phyloP scores from a whole-genome alignment of 2,888 invertebrate genomes.

The Seira musarum region DNA sequence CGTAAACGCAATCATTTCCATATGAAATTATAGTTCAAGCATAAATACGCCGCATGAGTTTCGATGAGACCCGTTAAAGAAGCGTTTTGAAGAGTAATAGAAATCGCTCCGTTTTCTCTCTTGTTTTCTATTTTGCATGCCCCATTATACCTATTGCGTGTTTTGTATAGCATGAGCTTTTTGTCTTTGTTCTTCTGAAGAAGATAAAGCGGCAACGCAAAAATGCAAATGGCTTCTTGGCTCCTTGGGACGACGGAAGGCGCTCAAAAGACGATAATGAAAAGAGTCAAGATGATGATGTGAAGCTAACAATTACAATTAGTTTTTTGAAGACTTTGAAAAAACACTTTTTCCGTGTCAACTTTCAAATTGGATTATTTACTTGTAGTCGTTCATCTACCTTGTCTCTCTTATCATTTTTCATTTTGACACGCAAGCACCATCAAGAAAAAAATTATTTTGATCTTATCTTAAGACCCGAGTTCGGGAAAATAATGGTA shows the following conservation, averaged over 20 bases:
- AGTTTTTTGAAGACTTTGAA: background rate
- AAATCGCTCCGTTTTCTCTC: too few relatives aligned
- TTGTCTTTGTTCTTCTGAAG: background rate
- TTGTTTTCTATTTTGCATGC: background rate
- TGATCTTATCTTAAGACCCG: background rate
- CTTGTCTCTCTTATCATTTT: background rate
- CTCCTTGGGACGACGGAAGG: too few relatives aligned
- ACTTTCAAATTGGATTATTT: background rate
- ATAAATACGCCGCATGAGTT: background rate
- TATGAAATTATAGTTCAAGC: background rate
- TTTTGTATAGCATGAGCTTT: background rate
- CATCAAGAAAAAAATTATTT: background rate
- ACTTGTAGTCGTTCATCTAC: background rate
- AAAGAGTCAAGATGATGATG: background rate
- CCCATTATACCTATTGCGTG: too few relatives aligned
- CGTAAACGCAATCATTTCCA: too few relatives aligned
- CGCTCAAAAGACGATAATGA: background rate
- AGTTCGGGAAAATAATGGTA: too few relatives aligned
- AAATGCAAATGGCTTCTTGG: too few relatives aligned
- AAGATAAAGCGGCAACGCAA: too few relatives aligned
- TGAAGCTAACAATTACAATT: background rate
- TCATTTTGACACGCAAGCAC: background rate
- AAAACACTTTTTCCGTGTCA: background rate
- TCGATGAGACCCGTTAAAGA: too few relatives aligned
- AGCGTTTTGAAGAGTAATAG: too few relatives aligned